A percentile compares a stretch with the other conserved stretches of the same genome.
These are phyloP conservation scores for Streptopelia turtur DNA, from an alignment of 2,797 vertebrate species.

Conservation along the genomic window DNA sequence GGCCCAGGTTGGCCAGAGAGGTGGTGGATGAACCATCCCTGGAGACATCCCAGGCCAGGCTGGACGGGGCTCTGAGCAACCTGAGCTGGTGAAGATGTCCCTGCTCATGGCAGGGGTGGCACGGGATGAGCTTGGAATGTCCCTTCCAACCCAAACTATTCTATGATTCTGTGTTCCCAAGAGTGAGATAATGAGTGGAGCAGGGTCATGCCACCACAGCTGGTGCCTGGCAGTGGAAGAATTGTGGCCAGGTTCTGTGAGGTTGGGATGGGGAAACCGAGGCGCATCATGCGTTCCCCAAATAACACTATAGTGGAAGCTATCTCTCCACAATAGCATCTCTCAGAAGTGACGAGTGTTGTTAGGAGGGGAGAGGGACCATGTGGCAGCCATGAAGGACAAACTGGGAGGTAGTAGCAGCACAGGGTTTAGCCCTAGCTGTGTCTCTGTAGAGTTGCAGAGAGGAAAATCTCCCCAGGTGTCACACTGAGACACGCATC, in stretches of 20 bases:
- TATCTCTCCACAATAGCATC: background rate
- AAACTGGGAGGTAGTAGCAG: background rate
- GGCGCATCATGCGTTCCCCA: background rate
- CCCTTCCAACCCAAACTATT: too few species aligned
- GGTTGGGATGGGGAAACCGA: background rate
- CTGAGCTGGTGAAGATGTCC: too few species aligned
- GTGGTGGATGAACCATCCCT: too few species aligned
- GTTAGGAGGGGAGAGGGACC: background rate
- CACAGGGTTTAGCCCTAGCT: background rate
- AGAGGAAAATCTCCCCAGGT: background rate
- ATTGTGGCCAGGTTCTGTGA: background rate
- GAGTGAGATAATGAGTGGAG: background rate
- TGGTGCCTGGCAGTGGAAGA: background rate
- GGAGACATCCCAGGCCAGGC: too few species aligned
- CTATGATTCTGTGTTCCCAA: too few species aligned
- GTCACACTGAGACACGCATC: fast-evolving
- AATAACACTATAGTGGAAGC: background rate
- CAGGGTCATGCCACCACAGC: background rate
- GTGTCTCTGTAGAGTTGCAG: background rate
- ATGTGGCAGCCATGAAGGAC: background rate
- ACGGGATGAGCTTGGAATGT: too few species aligned
- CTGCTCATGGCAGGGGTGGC: too few species aligned
- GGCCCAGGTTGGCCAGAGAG: too few species aligned
- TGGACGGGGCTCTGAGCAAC: too few species aligned
- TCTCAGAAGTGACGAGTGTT: background rate